Base-by-base conservation (phyloP, 2,797 vertebrate species). In the Triplophysa bombifrons region DNA sequence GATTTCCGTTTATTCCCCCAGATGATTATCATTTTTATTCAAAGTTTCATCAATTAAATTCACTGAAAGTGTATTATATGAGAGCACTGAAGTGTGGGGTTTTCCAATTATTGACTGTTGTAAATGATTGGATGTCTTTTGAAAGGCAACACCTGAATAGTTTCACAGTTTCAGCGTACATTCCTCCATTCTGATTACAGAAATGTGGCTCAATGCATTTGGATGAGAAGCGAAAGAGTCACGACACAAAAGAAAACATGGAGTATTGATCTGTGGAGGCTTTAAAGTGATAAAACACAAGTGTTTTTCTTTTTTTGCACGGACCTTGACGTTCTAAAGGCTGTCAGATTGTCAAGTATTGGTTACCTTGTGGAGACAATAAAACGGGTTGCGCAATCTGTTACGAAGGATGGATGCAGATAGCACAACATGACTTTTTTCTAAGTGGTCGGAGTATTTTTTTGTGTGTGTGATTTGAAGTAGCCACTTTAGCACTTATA, bases 61-160 rank as follows among this genome's bases (percentile, higher is more conserved):
- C 74, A 76, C 67, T 82, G 76, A 76, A 8, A 22, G 67, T 48
- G 53, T 81, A 86, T 87, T 74, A 81, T 83, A 78, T 16, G 27
- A 53, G 82, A 55, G 74, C 78, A 65, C 72, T 85, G 58, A 68
- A 82, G 79, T 41, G 81, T 81, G 80, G 14, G 3, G 14, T 80
- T 80, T 84, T 72, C 74, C 61, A 85, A 80, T 82, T 72, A 85
- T 66, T 82, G 83, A 75, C 83, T 85, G 80, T 84, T 84, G 77
- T 76, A 66, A 53, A 65, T 73, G n/a, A 75, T 71, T 53, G 73
- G 63, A 76, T 66, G 66, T 48, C 61, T 63, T 81, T 85, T 51
- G 34, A 61, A 65, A 72, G 79, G 68, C 78, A 69, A 48, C 78
- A 55, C n/a, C 38, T 38, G 16, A 50, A 0, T 70, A 41, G 6